A percentile compares a stretch with the other conserved stretches of the same genome.
Evolutionary conservation across 2,113 vertebrate species (phyloP).

Genomic region (Oreochromis aureus): DNA sequence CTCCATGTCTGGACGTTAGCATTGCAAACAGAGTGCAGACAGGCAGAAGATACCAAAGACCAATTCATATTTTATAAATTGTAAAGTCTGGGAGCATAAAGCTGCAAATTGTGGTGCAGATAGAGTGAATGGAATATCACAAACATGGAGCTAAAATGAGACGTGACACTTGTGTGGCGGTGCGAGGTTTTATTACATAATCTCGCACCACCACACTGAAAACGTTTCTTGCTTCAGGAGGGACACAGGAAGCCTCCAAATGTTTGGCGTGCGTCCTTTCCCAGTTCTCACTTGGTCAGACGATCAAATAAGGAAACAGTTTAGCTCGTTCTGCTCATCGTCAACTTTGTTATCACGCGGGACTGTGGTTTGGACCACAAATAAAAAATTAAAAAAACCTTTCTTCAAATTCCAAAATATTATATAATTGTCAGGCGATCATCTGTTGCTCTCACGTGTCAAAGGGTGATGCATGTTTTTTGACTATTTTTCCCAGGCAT

Average conservation of each 20-base stretch:
- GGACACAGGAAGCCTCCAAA: not conserved
- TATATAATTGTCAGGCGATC: constrained; percentile 11
- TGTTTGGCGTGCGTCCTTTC: not conserved
- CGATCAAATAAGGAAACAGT: not conserved
- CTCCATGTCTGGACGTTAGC: not conserved
- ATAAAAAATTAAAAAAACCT: not conserved
- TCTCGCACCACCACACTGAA: not conserved
- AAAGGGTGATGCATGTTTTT: not conserved
- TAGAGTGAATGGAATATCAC: not conserved
- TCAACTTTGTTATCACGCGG: not conserved
- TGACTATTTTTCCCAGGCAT: not conserved
- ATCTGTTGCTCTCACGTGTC: constrained; percentile 11
- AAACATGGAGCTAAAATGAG: not conserved
- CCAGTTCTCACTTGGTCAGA: not conserved
- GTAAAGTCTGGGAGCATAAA: not conserved
- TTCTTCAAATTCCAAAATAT: constrained; percentile 14
- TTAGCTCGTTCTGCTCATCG: constrained; percentile 3
- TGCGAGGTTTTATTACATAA: not conserved
- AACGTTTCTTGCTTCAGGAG: not conserved
- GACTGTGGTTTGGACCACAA: not conserved
- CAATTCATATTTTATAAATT: not conserved
- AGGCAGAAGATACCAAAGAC: not conserved
- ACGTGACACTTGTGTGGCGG: not conserved
- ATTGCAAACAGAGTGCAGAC: not conserved
- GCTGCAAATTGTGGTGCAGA: not conserved